Percentiles rank a stretch among this genome's conserved stretches.
phyloP scores from a whole-genome alignment of 2,113 vertebrate species.

The Eclectus roratus region DNA sequence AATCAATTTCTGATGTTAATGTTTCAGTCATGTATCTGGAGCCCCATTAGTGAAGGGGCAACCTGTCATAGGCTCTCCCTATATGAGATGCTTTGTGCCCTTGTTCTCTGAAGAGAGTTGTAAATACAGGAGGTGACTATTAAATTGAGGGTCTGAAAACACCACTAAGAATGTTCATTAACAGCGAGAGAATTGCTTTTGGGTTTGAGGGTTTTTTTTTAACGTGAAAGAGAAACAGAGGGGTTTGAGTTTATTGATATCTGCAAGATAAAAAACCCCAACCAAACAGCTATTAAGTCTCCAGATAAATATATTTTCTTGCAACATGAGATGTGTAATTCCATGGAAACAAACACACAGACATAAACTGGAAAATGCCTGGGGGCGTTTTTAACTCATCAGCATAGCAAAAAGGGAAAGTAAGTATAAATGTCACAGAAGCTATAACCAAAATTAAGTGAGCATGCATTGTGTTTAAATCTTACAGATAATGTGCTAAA shows the following conservation, averaged over 20 bases:
- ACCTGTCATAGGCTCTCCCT: slow-evolving; percentile 13
- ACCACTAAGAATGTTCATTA: slow-evolving; percentile 29
- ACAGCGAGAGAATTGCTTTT: neutral
- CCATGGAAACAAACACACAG: slow-evolving; percentile 10
- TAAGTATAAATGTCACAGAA: slow-evolving; percentile 47
- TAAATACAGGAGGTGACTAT: slow-evolving; percentile 25
- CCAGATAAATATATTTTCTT: neutral
- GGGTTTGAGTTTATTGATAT: slow-evolving; percentile 16
- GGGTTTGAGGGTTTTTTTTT: neutral
- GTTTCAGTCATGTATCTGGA: slow-evolving; percentile 31
- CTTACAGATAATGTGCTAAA: neutral
- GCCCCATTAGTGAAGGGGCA: neutral
- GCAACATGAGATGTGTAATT: neutral
- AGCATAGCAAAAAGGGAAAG: neutral
- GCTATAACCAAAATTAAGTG: slow-evolving; percentile 44
- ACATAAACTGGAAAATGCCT: slow-evolving; percentile 13
- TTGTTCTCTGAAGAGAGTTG: slow-evolving; percentile 28
- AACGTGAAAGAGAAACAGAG: neutral
- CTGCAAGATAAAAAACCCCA: neutral
- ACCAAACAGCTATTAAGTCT: neutral
- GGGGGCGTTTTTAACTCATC: slow-evolving; percentile 18
- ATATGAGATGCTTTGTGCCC: neutral
- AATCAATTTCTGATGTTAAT: slow-evolving; percentile 45
- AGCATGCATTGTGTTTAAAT: slow-evolving; percentile 34
- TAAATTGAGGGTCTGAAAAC: slow-evolving; percentile 10